Evolutionary conservation across 2,888 invertebrate species (phyloP).

Genomic region (Plebejus anna): DNA sequence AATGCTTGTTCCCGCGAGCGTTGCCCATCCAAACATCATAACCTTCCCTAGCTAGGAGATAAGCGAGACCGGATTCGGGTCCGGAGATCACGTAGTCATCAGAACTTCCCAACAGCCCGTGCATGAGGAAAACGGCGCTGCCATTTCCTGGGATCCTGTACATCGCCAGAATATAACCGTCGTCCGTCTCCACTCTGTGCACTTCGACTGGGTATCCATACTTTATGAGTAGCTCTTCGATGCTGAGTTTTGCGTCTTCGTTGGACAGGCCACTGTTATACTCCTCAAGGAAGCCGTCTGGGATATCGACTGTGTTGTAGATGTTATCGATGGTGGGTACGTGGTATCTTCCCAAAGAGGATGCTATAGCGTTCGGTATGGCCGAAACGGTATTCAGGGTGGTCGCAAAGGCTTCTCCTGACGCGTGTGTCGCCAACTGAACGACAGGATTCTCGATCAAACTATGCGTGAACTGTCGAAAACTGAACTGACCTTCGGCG

Average conservation of each 20-base stretch:
- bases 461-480: not conserved
- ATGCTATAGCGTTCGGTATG: not conserved
- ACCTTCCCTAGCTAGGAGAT: constrained; percentile 78
- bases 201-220: constrained; percentile 53
- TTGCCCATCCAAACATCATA: constrained; percentile 91
- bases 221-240: constrained; percentile 42
- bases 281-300: constrained; percentile 8
- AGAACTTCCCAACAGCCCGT: constrained; percentile 57
- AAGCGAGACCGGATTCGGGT: constrained; percentile 55
- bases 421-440: constrained; percentile 22
- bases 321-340: constrained; percentile 5
- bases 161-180: constrained; percentile 54
- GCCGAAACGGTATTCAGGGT: constrained; percentile 12
- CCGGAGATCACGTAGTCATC: constrained; percentile 61
- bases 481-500: constrained; percentile 3
- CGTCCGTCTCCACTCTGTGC: constrained; percentile 51
- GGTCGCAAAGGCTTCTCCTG: not conserved
- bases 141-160: constrained; percentile 56
- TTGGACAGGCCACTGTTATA: constrained; percentile 20
- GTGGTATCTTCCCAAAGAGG: not conserved
- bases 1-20: constrained; percentile 86
- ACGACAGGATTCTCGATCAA: constrained; percentile 17
- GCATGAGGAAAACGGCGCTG: constrained; percentile 58
- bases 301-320: constrained; percentile 10
- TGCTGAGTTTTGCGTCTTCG: constrained; percentile 23